Evolutionary conservation across 2,797 vertebrate genomes (phyloP).

Genomic region (Oreochromis mossambicus): DNA sequence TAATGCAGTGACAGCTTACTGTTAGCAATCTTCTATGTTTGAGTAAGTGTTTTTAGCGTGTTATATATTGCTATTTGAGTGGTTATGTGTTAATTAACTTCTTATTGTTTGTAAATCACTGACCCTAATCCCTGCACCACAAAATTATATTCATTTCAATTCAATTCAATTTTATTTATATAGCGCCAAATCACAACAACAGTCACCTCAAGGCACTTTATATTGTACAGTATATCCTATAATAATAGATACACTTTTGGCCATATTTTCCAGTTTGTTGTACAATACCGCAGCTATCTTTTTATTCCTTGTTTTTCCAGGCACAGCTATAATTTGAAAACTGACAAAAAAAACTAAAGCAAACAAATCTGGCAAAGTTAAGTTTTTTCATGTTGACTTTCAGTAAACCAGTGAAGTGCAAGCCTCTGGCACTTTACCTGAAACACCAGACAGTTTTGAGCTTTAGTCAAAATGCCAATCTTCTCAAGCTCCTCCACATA

Average conservation of each 20-base stretch:
- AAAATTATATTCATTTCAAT: background rate
- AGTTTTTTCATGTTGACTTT: background rate
- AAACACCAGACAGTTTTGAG: conserved; percentile 90
- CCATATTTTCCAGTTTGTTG: background rate
- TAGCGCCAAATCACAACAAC: too few species aligned
- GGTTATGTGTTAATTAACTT: background rate
- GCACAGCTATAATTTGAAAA: background rate
- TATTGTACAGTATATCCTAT: too few species aligned
- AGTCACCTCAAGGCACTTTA: too few species aligned
- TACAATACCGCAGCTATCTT: background rate
- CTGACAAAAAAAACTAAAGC: background rate
- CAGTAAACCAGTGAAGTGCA: background rate
- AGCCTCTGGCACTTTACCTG: conserved; percentile 75
- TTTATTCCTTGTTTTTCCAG: background rate
- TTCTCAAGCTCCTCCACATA: conserved; percentile 83
- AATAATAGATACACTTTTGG: background rate
- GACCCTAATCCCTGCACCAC: background rate
- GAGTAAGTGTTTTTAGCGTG: background rate
- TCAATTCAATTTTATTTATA: too few species aligned
- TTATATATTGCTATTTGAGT: background rate
- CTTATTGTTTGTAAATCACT: background rate
- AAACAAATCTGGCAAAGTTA: background rate
- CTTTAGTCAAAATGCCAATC: conserved; percentile 87
- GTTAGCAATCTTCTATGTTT: background rate
- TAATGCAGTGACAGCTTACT: background rate